A percentile compares a stretch with the other conserved stretches of the same genome.
phyloP scores from a whole-genome alignment of 2,113 vertebrate species.

The Notarius quadriscutis region DNA sequence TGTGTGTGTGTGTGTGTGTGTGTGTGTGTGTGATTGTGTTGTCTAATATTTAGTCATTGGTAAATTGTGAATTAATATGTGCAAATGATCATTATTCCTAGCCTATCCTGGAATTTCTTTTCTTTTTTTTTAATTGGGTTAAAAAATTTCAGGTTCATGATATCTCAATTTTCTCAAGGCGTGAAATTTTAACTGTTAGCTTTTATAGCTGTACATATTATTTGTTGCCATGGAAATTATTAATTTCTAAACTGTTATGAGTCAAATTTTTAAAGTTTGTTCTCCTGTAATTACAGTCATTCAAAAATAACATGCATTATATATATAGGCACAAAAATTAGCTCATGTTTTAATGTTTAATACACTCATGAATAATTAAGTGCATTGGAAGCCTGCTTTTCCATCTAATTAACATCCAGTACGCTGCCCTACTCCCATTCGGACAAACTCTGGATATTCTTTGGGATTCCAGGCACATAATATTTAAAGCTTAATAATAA shows the following conservation, averaged over 20 bases:
- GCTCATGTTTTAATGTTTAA: background rate
- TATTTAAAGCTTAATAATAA: background rate
- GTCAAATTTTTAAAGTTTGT: background rate
- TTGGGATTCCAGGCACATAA: background rate
- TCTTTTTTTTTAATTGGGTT: background rate
- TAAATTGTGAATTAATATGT: background rate
- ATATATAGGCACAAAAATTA: background rate
- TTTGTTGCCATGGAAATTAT: background rate
- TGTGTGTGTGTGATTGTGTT: background rate
- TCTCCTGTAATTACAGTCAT: background rate
- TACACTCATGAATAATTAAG: background rate
- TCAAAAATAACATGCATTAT: background rate
- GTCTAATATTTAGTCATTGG: background rate
- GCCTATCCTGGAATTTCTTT: background rate
- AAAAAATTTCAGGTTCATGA: background rate
- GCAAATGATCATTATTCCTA: background rate
- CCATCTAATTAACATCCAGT: background rate
- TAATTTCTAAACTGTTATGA: background rate
- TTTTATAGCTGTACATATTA: background rate
- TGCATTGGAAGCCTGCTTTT: background rate
- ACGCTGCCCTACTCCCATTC: too few species aligned
- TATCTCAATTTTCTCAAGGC: background rate
- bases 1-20: constrained; percentile 11
- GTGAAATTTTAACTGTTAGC: background rate
- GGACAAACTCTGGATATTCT: background rate